Evolutionary conservation across 2,797 vertebrate genomes (phyloP).

Genomic region (Lepilemur ruficaudatus): DNA sequence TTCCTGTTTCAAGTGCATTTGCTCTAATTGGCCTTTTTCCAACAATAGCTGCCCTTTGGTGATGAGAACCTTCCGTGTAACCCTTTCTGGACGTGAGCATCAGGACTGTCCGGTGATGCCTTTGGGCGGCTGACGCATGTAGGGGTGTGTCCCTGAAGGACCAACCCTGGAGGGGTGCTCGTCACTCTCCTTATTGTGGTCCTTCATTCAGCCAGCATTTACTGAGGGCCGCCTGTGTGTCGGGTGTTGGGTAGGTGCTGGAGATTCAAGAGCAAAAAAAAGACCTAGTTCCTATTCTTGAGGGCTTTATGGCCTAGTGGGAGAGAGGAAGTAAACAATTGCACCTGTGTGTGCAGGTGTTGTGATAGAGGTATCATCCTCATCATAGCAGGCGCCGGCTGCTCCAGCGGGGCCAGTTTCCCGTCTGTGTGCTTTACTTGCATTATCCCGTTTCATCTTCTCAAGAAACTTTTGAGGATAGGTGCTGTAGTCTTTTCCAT

Average conservation of each 20-base stretch:
- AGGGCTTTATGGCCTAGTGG: not conserved
- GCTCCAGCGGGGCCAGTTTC: not conserved
- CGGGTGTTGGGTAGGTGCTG: not conserved
- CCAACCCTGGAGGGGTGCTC: not conserved
- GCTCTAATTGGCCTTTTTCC: not conserved
- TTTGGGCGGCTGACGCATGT: not conserved
- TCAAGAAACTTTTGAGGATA: not conserved
- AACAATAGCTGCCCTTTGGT: not conserved
- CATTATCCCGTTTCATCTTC: not conserved
- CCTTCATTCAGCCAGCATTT: not conserved
- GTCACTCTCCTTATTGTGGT: not conserved
- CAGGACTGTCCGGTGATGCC: not conserved
- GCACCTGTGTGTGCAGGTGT: not conserved
- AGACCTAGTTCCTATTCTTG: not conserved
- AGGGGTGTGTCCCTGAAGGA: not conserved
- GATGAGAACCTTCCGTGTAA: not conserved
- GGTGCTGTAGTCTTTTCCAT: not conserved
- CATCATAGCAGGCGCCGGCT: not conserved
- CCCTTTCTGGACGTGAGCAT: not conserved
- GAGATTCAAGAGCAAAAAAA: not conserved
- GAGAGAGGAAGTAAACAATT: not conserved
- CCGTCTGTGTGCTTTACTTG: not conserved
- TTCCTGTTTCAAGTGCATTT: not conserved
- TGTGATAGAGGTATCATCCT: fast-evolving
- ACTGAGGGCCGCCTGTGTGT: not conserved